Percentiles rank a stretch among this genome's conserved stretches.
These are phyloP conservation scores for Myotis myotis DNA, from an alignment of 2,797 vertebrate genomes.

Conservation along the genomic window DNA sequence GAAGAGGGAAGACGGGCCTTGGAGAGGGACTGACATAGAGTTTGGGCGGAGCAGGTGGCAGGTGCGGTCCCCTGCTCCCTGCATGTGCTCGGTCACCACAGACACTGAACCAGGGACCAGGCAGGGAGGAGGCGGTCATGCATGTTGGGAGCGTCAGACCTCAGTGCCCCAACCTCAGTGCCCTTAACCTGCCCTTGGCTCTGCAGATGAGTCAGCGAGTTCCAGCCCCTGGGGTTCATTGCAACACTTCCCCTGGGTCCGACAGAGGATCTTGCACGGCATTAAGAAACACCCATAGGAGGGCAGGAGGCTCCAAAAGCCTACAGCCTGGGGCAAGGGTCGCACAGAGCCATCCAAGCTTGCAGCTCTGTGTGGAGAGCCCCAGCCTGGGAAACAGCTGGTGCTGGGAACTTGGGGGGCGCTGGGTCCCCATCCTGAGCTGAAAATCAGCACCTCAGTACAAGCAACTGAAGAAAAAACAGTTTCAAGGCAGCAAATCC, in stretches of 20 bases:
- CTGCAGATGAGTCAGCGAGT: constrained; percentile 63
- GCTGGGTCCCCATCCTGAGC: neutral
- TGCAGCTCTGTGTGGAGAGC: neutral
- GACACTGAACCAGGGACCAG: neutral
- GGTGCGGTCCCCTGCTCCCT: neutral
- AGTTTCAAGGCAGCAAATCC: neutral
- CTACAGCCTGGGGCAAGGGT: neutral
- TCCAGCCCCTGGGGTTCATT: neutral
- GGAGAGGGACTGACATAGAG: neutral
- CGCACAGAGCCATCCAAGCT: neutral
- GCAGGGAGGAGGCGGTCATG: no score
- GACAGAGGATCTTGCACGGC: neutral
- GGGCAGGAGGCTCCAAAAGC: neutral
- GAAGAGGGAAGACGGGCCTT: neutral
- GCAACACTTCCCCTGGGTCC: constrained; percentile 23
- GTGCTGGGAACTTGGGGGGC: neutral
- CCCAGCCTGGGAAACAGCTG: neutral
- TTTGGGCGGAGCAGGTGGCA: neutral
- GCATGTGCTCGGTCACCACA: neutral
- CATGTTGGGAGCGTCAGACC: neutral
- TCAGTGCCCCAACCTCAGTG: neutral
- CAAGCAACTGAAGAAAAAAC: neutral
- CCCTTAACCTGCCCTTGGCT: constrained; percentile 67
- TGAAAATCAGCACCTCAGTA: neutral
- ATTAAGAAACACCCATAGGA: constrained; percentile 31